Evolutionary conservation across 35 echinoderm and acorn worm genomes (phyloP).

Genomic region (Chiridota heheva): DNA sequence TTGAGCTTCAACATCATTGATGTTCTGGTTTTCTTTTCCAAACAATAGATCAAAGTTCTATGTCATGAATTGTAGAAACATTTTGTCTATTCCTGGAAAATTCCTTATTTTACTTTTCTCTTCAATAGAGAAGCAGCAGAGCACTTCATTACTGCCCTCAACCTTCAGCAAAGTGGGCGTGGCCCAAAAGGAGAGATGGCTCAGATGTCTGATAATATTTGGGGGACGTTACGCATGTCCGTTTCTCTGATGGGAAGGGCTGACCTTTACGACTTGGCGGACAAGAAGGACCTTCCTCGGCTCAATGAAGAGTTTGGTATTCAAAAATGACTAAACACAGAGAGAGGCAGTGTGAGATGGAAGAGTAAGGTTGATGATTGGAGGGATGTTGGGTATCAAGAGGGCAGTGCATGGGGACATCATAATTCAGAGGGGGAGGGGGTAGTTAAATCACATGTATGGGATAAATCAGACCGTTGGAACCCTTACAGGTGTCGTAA

Average conservation of each 20-base stretch:
- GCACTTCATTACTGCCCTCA: conserved; percentile 85
- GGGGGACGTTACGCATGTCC: conserved; percentile 92
- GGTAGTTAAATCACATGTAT: too few species aligned
- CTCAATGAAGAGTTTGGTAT: conserved; percentile 73
- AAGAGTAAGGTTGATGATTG: too few species aligned
- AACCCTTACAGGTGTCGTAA: conserved; percentile 1
- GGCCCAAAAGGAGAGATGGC: conserved; percentile 75
- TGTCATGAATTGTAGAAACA: too few species aligned
- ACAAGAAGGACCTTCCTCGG: conserved; percentile 58
- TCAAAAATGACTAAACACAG: conserved; percentile 49
- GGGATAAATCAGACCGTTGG: not conserved
- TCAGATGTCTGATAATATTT: conserved; percentile 90
- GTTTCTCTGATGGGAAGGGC: conserved; percentile 71
- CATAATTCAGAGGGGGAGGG: too few species aligned
- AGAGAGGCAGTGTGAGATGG: not conserved
- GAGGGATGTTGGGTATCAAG: too few species aligned
- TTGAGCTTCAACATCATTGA: too few species aligned
- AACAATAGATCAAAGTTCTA: too few species aligned
- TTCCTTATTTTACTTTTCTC: too few species aligned
- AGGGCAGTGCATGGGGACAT: too few species aligned
- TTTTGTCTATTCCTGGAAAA: too few species aligned
- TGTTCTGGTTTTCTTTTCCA: too few species aligned
- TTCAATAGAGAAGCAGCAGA: conserved; percentile 76
- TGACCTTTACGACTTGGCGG: conserved; percentile 76
- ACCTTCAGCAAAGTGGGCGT: conserved; percentile 69